Base-by-base conservation (phyloP, 2,888 invertebrate species). In the Fragum sueziense region DNA sequence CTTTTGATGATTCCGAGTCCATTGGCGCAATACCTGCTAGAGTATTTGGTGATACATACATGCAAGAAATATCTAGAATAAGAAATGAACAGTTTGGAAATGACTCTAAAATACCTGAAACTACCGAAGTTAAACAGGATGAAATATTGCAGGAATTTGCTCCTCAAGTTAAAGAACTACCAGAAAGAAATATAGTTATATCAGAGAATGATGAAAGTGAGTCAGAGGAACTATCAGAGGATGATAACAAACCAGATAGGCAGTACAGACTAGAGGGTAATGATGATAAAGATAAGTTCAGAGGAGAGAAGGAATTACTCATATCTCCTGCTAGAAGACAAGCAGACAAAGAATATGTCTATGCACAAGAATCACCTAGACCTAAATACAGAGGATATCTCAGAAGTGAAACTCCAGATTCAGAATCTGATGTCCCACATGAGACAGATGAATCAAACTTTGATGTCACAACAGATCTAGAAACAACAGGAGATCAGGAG, bases 291-390 rank as follows among this genome's bases (percentile, higher is more conserved):
- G 74, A 76, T 33, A 76, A 65, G 22, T 3, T 76, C 25, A 75
- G 54, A 76, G 95, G 95, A 88, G 95, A 95, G 87, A 94, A 95
- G 37, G 85, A 81, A 54, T 27, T 51, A 3, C 76, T 59, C 57
- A 29, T 70, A 31, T 37, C 76, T 27, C 75, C 65, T 29, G 71
- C 51, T n/a, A 82, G 70, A 20, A 70, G 61, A 34, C 74, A 76
- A 27, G 31, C 68, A 34, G 67, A 74, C 72, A 70, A 69, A 33
- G 71, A 69, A 57, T 75, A 80, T 29, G 25, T 68, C n/a, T 82
- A 75, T 76, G 82, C 75, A n/a, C 62, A 82, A 71, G 80, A 80
- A 41, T 71, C 76, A 14, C 82, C 84, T 34, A 80, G 69, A 65
- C 54, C 78, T 51, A 78, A 69, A 33, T 33, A 76, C 14, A 80